These are phyloP conservation scores for Tenthredo scrophulariae DNA, from an alignment of 2,888 invertebrate species.

Conservation along the genomic window DNA sequence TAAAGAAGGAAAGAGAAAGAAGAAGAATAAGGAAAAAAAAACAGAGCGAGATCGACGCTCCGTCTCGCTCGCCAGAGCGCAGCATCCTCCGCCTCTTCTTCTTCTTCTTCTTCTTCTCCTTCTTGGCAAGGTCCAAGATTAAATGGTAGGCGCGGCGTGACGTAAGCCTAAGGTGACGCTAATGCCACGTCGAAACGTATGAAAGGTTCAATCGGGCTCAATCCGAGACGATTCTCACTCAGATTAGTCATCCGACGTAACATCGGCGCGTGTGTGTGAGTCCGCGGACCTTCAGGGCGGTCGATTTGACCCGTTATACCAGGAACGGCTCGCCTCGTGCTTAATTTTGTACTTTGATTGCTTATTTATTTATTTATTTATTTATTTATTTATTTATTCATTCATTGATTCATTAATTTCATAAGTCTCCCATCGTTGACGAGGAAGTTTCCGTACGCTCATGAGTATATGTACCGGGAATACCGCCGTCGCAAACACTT, in stretches of 20 bases:
- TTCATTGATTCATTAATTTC: not conserved
- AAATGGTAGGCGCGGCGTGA: constrained; percentile 36
- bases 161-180: constrained; percentile 41
- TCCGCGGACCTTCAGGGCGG: not conserved
- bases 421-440: not conserved
- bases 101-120: not conserved
- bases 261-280: not conserved
- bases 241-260: constrained; percentile 31
- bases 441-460: not conserved
- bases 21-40: not conserved
- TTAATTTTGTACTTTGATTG: not conserved
- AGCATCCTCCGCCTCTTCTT: constrained; percentile 2
- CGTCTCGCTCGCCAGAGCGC: not conserved
- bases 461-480: not conserved
- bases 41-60: not conserved
- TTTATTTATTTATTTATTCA: not conserved
- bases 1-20: not conserved
- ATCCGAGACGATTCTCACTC: constrained; percentile 36
- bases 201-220: constrained; percentile 36
- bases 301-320: constrained; percentile 17
- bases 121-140: constrained; percentile 46
- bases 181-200: constrained; percentile 44
- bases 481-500: not conserved
- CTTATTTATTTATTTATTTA: not conserved
- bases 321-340: not conserved